Base-by-base conservation (phyloP, 2,888 invertebrate genomes). In the Hydroisotoma schaefferi region DNA sequence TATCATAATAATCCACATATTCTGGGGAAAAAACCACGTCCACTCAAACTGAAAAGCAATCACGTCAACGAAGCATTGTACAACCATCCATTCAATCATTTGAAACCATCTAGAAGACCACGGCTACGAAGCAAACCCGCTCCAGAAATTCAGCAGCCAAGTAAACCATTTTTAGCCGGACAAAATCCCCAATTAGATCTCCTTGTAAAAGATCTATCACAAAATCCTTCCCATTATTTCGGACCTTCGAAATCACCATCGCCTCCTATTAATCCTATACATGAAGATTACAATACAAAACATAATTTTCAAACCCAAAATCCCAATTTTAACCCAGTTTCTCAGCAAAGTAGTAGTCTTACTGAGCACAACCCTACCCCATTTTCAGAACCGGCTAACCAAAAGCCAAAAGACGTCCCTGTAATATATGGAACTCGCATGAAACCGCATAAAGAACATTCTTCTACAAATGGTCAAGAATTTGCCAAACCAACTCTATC, bases 381-480 rank as follows among this genome's bases (percentile, higher is more conserved):
- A n/a, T n/a, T n/a, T n/a, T n/a, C n/a, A n/a, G n/a, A n/a, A 4
- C 52, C 10, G 10, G 37, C 37, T 15, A 15, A 33, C 10, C 37
- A 52, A n/a, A n/a, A 54, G 12, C 54, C 54, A 4, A 48, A 51
- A 25, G 26, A 43, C 2, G 33, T 52, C 2, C 20, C n/a, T n/a
- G 46, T 47, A 47, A 38, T 15, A 2, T 55, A 37, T 6, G 43
- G 23, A 15, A 12, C 53, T 40, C 49, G 26, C 22, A 38, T 22
- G n/a, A 25, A 49, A 25, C 23, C 48, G 1, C 56, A 29, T 20
- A 22, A 25, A 10, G 33, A 27, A 18, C 40, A 40, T 2, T 22
- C 15, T 22, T n/a, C 26, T 29, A 47, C 33, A 25, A n/a, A n/a
- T n/a, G n/a, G n/a, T n/a, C n/a, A n/a, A n/a, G n/a, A n/a, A n/a